Conservation (phyloP, 2,797 vertebrate species). For the Esox masquinongy region DNA sequence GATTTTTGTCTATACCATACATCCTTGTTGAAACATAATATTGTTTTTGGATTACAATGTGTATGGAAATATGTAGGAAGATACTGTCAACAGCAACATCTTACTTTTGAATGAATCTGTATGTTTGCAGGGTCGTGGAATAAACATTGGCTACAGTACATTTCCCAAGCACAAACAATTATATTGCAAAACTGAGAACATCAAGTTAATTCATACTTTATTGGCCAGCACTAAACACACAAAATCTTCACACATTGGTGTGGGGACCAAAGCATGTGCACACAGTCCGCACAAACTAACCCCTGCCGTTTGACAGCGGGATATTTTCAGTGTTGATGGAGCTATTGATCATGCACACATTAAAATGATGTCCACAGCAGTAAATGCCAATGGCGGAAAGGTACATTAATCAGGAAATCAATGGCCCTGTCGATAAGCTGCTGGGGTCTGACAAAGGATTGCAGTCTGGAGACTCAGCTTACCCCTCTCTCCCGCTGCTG, state of each 20-base stretch:
- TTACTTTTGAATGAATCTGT: not conserved
- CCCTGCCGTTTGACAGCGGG: constrained; percentile 74
- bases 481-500: constrained; percentile 15
- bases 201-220: constrained; percentile 24
- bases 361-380: constrained; percentile 88
- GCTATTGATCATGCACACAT: constrained; percentile 89
- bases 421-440: constrained; percentile 79
- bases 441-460: constrained; percentile 74
- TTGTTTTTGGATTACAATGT: not conserved
- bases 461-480: constrained; percentile 57
- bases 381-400: constrained; percentile 81
- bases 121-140: not conserved
- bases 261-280: constrained; percentile 42
- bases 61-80: not conserved
- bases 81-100: not conserved
- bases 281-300: constrained; percentile 33
- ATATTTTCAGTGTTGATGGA: constrained; percentile 82
- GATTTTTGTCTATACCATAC: not conserved
- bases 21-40: not conserved
- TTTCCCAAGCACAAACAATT: not conserved
- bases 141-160: not conserved
- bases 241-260: constrained; percentile 33
- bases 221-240: constrained; percentile 26
- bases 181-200: not conserved
- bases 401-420: constrained; percentile 92